phyloP scores from a whole-genome alignment of 2,113 vertebrate genomes.

The Dinomys branickii region DNA sequence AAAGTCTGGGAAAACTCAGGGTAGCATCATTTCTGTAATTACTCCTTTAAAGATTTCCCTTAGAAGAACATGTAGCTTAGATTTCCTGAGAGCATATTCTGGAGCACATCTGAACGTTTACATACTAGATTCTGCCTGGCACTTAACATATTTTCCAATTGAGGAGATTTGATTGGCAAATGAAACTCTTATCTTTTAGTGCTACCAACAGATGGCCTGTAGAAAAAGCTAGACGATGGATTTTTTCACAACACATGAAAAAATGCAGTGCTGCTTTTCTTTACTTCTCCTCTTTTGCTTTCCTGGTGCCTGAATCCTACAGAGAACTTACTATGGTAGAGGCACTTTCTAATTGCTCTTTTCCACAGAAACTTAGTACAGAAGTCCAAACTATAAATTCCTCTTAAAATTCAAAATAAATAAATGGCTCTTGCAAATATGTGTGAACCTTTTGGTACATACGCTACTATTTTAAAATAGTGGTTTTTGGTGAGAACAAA shows the following conservation, averaged over 20 bases:
- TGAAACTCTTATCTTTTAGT: conserved; percentile 71
- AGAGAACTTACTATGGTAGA: neutral
- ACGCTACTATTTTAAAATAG: neutral
- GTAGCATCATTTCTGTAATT: conserved; percentile 31
- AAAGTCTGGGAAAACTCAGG: conserved; percentile 55
- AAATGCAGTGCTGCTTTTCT: neutral
- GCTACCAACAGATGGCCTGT: conserved; percentile 51
- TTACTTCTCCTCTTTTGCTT: neutral
- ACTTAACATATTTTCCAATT: conserved; percentile 65
- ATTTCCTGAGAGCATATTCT: conserved; percentile 59
- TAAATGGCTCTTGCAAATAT: neutral
- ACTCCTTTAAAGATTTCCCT: conserved; percentile 70
- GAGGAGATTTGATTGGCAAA: conserved; percentile 71
- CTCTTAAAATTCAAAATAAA: conserved; percentile 54
- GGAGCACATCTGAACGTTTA: conserved; percentile 67
- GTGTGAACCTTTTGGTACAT: neutral
- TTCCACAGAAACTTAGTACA: neutral
- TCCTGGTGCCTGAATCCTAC: conserved; percentile 14
- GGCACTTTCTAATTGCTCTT: neutral
- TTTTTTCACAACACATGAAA: conserved; percentile 63
- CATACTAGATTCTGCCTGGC: conserved; percentile 45
- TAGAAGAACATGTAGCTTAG: conserved; percentile 51
- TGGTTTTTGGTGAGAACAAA: neutral
- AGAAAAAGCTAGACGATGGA: conserved; percentile 51
- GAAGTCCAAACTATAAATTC: neutral